A percentile compares a stretch with the other conserved stretches of the same genome.
phyloP scores from a whole-genome alignment of 2,888 invertebrate genomes.

The Glomeris marginata region DNA sequence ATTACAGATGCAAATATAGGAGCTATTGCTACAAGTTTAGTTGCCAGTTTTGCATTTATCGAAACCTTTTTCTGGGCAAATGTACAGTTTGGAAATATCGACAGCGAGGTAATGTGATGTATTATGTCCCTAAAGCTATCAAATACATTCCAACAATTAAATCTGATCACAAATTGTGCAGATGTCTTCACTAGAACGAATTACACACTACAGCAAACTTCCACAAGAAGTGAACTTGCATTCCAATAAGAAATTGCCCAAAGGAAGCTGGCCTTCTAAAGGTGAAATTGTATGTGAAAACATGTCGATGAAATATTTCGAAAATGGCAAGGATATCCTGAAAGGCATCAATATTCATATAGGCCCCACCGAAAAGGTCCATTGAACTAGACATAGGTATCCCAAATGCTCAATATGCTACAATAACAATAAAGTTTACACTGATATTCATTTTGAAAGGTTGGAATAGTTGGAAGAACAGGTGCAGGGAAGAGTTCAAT shows the following conservation, averaged over 20 bases:
- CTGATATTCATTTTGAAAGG: slow-evolving; percentile 30
- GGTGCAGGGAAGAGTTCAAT: slow-evolving; percentile 55
- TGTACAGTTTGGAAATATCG: no score
- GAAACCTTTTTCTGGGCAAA: no score
- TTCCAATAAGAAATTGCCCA: slow-evolving; percentile 12
- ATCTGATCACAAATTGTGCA: slow-evolving; percentile 2
- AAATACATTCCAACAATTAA: no score
- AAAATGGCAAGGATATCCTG: slow-evolving; percentile 53
- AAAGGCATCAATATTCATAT: slow-evolving; percentile 52
- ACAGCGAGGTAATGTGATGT: no score
- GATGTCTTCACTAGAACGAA: slow-evolving; percentile 52
- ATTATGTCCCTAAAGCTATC: no score
- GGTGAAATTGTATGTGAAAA: slow-evolving; percentile 20
- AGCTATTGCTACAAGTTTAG: no score
- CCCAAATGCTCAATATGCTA: neutral
- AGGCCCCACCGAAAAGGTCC: slow-evolving; percentile 50
- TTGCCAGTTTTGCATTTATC: no score
- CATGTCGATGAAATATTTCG: slow-evolving; percentile 51
- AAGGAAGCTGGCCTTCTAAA: slow-evolving; percentile 9
- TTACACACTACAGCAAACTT: slow-evolving; percentile 58
- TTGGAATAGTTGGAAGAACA: slow-evolving; percentile 51
- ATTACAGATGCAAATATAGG: no score
- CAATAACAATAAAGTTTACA: neutral
- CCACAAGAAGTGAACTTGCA: slow-evolving; percentile 51
- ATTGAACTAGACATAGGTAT: neutral